Conservation (phyloP, 2,113 vertebrate species). For the Eptesicus fuscus region DNA sequence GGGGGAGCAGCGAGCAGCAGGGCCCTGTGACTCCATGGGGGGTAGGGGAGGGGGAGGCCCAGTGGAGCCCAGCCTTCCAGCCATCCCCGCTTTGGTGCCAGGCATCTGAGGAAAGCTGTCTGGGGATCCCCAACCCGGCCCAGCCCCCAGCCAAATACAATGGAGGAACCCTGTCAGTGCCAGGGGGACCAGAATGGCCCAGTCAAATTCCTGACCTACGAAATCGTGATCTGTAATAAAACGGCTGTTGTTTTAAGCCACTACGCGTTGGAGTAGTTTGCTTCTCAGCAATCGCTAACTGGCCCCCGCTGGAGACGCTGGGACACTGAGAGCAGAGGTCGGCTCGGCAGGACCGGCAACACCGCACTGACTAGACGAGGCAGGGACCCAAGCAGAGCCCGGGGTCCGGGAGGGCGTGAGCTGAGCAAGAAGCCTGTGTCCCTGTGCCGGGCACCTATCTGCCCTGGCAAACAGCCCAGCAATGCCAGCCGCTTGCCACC, state of each 20-base stretch:
- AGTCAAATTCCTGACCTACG: not conserved
- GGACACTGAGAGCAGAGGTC: not conserved
- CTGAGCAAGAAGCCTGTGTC: not conserved
- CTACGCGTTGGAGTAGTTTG: not conserved
- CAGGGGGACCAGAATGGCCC: not conserved
- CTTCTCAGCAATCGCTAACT: not conserved
- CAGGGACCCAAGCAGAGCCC: not conserved
- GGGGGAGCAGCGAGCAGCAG: not conserved
- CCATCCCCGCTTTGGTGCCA: not conserved
- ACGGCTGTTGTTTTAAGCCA: not conserved
- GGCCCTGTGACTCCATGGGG: not conserved
- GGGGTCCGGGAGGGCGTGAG: not conserved
- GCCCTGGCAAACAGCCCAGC: rapidly evolving
- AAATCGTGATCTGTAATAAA: not conserved
- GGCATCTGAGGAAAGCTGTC: not conserved
- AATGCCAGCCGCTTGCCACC: not conserved
- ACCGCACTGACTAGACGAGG: not conserved
- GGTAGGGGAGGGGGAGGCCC: too few relatives aligned
- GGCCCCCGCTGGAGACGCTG: not conserved
- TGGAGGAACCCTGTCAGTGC: not conserved
- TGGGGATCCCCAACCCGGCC: too few relatives aligned
- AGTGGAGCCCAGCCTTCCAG: not conserved
- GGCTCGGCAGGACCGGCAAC: not conserved
- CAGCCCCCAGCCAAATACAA: too few relatives aligned
- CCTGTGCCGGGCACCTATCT: rapidly evolving